phyloP scores from a whole-genome alignment of 2,888 invertebrate species.

The Sphaerophoria rueppellii region DNA sequence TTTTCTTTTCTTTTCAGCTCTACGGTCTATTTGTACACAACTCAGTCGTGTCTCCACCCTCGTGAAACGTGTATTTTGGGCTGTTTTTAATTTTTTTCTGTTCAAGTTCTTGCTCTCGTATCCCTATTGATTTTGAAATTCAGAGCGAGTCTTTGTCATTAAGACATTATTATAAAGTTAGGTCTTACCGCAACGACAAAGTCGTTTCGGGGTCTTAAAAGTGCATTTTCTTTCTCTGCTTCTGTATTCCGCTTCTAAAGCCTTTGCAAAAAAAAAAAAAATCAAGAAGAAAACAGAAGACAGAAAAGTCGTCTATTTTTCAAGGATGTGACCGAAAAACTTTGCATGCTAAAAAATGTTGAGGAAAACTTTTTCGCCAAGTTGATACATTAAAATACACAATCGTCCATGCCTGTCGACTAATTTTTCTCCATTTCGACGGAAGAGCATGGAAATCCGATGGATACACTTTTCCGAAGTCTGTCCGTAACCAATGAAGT shows the following conservation, averaged over 20 bases:
- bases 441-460: constrained; percentile 60
- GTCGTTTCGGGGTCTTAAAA: constrained; percentile 68
- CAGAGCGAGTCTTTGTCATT: constrained; percentile 69
- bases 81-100: constrained; percentile 22
- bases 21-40: constrained; percentile 47
- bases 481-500: constrained; percentile 11
- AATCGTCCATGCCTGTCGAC: background rate
- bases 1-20: constrained; percentile 2
- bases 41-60: constrained; percentile 30
- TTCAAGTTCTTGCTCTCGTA: constrained; percentile 17
- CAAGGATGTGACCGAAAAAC: constrained; percentile 68
- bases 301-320: constrained; percentile 23
- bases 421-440: constrained; percentile 36
- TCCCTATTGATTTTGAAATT: constrained; percentile 72
- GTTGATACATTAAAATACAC: constrained; percentile 13
- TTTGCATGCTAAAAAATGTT: constrained; percentile 71
- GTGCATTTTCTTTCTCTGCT: constrained; percentile 53
- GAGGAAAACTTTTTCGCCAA: constrained; percentile 55
- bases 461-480: constrained; percentile 52
- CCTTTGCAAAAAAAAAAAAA: constrained; percentile 49
- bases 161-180: constrained; percentile 74
- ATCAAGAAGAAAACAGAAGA: constrained; percentile 6
- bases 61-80: constrained; percentile 45
- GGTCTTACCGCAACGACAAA: constrained; percentile 69
- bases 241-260: constrained; percentile 34